Evolutionary conservation across 2,113 vertebrate species (phyloP).

Genomic region (Pelusios castaneus): DNA sequence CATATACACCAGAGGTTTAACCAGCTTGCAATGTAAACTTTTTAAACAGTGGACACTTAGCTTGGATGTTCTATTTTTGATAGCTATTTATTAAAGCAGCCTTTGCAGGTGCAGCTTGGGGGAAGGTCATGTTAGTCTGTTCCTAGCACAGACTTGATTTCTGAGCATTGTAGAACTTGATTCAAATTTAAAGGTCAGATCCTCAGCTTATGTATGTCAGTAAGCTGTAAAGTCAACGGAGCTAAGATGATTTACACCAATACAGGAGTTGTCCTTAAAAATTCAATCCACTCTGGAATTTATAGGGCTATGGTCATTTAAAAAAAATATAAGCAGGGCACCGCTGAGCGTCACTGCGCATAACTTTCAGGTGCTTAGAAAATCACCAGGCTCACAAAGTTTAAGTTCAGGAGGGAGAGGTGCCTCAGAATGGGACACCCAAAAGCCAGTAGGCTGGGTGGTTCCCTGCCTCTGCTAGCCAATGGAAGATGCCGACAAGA

Average conservation of each 20-base stretch:
- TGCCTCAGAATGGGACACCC: background rate
- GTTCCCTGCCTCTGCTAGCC: no score
- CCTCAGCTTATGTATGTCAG: background rate
- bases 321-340: background rate
- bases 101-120: background rate
- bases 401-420: background rate
- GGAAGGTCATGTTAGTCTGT: background rate
- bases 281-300: background rate
- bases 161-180: background rate
- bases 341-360: background rate
- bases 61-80: background rate
- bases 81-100: background rate
- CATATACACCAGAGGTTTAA: background rate
- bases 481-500: background rate
- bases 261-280: background rate
- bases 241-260: background rate
- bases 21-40: background rate
- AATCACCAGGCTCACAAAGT: background rate
- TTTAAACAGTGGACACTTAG: background rate
- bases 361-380: background rate
- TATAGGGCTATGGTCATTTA: accelerated
- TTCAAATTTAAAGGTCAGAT: background rate
- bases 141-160: background rate
- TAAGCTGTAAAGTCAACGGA: background rate
- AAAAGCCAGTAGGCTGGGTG: background rate